These are phyloP conservation scores for Falco rusticolus DNA, from an alignment of 2,797 vertebrate species.

Conservation along the genomic window DNA sequence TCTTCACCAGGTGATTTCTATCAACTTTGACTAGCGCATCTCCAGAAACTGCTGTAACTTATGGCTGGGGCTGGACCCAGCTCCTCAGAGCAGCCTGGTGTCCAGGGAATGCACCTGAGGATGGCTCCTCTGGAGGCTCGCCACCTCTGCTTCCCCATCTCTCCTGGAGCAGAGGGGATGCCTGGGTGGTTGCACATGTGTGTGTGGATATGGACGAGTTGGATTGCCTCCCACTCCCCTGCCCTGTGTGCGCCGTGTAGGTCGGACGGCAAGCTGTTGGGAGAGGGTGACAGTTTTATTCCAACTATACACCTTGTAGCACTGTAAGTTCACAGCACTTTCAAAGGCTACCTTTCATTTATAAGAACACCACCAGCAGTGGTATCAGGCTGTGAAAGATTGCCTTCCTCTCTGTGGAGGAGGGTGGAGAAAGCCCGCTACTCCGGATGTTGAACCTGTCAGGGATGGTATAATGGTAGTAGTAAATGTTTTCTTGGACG, in stretches of 20 bases:
- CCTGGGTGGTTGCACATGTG: accelerated
- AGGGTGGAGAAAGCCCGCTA: neutral
- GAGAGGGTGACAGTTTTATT: neutral
- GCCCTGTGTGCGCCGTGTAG: neutral
- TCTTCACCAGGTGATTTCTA: accelerated
- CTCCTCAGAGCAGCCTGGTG: neutral
- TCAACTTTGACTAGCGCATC: no score
- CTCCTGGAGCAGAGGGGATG: neutral
- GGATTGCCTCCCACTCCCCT: neutral
- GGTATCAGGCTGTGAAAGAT: neutral
- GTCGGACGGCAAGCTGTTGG: neutral
- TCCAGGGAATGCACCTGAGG: neutral
- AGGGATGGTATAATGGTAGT: neutral
- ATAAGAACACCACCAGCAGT: neutral
- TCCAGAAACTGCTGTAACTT: neutral
- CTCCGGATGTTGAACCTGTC: neutral
- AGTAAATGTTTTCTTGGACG: neutral
- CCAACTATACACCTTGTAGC: neutral
- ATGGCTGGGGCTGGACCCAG: neutral
- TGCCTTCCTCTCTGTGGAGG: accelerated
- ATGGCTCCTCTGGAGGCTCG: neutral
- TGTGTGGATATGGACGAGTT: accelerated
- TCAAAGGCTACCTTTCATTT: neutral
- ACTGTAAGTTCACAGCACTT: neutral
- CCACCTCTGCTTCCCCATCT: neutral